Conservation (phyloP, 2,113 vertebrate species). For the Neogale vison region DNA sequence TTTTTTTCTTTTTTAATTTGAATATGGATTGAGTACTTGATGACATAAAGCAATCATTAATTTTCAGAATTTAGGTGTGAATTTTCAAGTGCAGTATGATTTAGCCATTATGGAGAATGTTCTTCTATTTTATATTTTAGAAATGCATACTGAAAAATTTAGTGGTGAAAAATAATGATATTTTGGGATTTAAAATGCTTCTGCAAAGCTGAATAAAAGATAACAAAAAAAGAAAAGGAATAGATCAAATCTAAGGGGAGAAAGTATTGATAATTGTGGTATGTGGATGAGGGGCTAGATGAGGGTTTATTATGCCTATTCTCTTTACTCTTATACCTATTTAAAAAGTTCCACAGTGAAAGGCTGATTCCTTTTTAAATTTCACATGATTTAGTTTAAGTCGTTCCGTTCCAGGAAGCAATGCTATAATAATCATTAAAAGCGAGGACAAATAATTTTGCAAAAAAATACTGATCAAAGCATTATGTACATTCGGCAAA, state of each 20-base stretch:
- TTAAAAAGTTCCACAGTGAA: neutral
- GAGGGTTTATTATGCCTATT: neutral
- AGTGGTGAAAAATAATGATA: neutral
- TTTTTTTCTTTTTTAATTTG: neutral
- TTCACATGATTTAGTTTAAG: neutral
- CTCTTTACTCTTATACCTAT: neutral
- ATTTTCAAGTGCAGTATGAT: neutral
- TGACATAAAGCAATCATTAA: neutral
- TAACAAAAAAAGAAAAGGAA: neutral
- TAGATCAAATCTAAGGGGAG: neutral
- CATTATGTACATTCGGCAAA: neutral
- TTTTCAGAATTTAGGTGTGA: neutral
- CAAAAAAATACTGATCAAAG: neutral
- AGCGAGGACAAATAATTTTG: neutral
- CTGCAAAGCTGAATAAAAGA: neutral
- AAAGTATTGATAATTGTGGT: neutral
- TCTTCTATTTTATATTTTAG: neutral
- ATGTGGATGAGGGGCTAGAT: rapidly evolving
- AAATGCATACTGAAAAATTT: neutral
- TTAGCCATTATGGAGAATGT: neutral
- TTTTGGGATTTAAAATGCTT: neutral
- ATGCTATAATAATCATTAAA: neutral
- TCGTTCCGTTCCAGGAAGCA: neutral
- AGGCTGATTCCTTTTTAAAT: neutral
- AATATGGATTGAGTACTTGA: neutral